Conservation (phyloP, 2,888 invertebrate species). For the Lapara coniferarum region DNA sequence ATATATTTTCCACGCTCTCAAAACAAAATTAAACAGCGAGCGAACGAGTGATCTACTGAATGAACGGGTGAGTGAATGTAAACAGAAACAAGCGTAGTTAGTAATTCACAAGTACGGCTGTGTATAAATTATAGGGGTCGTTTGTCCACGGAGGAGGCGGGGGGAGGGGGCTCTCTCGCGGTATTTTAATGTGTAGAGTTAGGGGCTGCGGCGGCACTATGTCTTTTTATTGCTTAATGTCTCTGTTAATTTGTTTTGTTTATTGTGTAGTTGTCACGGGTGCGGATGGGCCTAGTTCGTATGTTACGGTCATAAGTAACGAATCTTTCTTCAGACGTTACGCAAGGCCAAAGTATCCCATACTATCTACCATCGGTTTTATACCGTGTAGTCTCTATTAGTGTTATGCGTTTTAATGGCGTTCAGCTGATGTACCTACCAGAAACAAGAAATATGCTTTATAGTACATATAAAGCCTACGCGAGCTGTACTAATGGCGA, state of each 20-base stretch:
- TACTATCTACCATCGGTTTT: too few relatives aligned
- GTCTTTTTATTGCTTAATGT: slow-evolving; percentile 23
- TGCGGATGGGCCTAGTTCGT: neutral
- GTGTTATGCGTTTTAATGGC: neutral
- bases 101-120: slow-evolving; percentile 11
- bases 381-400: too few relatives aligned
- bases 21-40: neutral
- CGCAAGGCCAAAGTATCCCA: too few relatives aligned
- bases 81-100: slow-evolving; percentile 14
- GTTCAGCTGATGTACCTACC: neutral
- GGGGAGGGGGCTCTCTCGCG: neutral
- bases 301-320: neutral
- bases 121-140: slow-evolving; percentile 15
- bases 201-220: slow-evolving; percentile 20
- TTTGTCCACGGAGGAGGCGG: slow-evolving; percentile 10
- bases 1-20: neutral
- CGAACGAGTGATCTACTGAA: slow-evolving; percentile 21
- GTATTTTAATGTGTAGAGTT: slow-evolving; percentile 21
- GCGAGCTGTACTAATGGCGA: too few relatives aligned
- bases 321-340: too few relatives aligned
- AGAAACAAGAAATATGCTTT: too few relatives aligned
- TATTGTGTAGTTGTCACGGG: slow-evolving; percentile 18
- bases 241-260: slow-evolving; percentile 24
- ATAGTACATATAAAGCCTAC: too few relatives aligned
- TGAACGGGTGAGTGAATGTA: slow-evolving; percentile 21